These are phyloP conservation scores for Romanogobio albipinnatus DNA, from an alignment of 2,113 vertebrate genomes.

Conservation along the genomic window DNA sequence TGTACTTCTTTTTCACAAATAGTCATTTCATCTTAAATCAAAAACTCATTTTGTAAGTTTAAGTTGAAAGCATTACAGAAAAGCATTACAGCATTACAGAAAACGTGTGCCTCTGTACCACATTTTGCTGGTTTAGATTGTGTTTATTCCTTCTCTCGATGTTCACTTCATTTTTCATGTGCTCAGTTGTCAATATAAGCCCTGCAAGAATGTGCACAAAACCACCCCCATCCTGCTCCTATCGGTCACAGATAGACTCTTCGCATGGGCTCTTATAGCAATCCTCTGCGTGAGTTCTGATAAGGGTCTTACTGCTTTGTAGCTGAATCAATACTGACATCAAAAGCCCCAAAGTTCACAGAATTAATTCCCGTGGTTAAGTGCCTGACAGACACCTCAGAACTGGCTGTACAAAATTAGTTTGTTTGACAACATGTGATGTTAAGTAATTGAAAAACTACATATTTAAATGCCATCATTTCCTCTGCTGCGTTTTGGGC, in stretches of 20 bases:
- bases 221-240: slow-evolving; percentile 17
- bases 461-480: background rate
- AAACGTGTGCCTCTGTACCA: background rate
- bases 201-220: slow-evolving; percentile 39
- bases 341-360: slow-evolving; percentile 60
- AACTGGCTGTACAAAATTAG: background rate
- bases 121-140: background rate
- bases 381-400: background rate
- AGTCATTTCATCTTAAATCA: no score
- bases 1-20: background rate
- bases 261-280: slow-evolving; percentile 34
- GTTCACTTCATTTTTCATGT: slow-evolving; percentile 22
- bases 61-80: background rate
- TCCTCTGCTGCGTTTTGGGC: background rate
- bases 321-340: slow-evolving; percentile 71
- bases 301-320: slow-evolving; percentile 72
- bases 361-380: slow-evolving; percentile 28
- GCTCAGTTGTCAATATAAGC: slow-evolving; percentile 35
- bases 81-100: background rate
- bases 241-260: slow-evolving; percentile 36
- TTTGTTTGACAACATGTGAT: background rate
- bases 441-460: background rate
- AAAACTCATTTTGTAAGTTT: background rate
- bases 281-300: slow-evolving; percentile 65
- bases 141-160: background rate